phyloP scores from a whole-genome alignment of 2,888 invertebrate species.

The Phaedon cochleariae region DNA sequence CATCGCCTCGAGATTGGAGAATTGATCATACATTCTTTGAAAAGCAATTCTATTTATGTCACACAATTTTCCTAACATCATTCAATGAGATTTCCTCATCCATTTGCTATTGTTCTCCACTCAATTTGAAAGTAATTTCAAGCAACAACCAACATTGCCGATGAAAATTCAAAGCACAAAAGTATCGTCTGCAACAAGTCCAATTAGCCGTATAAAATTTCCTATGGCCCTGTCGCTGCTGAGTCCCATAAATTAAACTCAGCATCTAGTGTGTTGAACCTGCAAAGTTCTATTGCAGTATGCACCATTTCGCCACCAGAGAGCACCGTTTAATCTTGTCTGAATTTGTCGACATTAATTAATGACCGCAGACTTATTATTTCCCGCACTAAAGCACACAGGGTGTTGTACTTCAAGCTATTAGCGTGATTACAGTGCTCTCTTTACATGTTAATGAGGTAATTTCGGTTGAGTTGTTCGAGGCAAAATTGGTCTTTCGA shows the following conservation, averaged over 20 bases:
- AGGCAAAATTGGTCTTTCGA: background rate
- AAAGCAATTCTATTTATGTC: too few relatives aligned
- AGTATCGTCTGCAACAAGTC: background rate
- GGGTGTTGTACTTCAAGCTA: conserved; percentile 25
- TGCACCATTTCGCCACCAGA: conserved; percentile 46
- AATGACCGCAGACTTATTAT: conserved; percentile 45
- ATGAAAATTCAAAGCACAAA: background rate
- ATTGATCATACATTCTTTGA: too few relatives aligned
- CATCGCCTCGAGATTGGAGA: too few relatives aligned
- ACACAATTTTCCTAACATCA: too few relatives aligned
- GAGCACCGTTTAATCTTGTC: conserved; percentile 48
- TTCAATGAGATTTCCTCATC: too few relatives aligned
- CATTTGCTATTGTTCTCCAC: too few relatives aligned
- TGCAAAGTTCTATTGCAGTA: conserved; percentile 41
- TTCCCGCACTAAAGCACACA: conserved; percentile 28
- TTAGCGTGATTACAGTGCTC: conserved; percentile 17
- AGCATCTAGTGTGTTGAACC: conserved; percentile 29
- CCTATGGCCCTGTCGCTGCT: background rate
- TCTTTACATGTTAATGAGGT: conserved; percentile 24
- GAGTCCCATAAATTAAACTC: conserved; percentile 16
- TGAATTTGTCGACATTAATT: conserved; percentile 50
- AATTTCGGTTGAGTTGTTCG: background rate
- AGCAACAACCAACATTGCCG: background rate
- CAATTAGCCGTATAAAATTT: background rate
- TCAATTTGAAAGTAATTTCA: too few relatives aligned